Evolutionary conservation across 2,888 invertebrate species (phyloP).

Genomic region (Xanthostigma xanthostigma): DNA sequence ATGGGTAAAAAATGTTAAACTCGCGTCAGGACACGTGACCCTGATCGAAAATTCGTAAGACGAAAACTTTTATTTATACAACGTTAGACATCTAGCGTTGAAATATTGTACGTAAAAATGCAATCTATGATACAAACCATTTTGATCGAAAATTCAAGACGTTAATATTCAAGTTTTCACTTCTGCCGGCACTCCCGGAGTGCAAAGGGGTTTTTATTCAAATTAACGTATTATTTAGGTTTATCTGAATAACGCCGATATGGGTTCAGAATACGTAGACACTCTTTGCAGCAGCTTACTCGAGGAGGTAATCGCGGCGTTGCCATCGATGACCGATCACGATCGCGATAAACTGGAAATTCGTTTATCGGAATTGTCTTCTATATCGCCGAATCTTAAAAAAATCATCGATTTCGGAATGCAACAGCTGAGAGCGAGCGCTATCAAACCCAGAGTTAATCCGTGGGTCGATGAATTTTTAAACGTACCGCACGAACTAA

Average conservation of each 20-base stretch:
- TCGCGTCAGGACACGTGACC: too few relatives aligned
- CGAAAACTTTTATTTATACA: too few relatives aligned
- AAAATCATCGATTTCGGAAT: conserved; percentile 65
- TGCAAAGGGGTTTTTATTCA: too few relatives aligned
- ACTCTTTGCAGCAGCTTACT: conserved; percentile 66
- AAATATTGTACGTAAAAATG: too few relatives aligned
- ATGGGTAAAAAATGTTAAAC: too few relatives aligned
- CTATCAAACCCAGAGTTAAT: conserved; percentile 69
- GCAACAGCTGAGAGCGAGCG: conserved; percentile 60
- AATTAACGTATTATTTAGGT: conserved; percentile 39
- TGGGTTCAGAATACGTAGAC: conserved; percentile 80
- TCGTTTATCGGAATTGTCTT: conserved; percentile 45
- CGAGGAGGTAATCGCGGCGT: conserved; percentile 48
- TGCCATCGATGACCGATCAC: conserved; percentile 41
- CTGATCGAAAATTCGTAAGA: too few relatives aligned
- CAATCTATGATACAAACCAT: too few relatives aligned
- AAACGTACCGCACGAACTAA: conserved; percentile 58
- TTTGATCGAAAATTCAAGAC: too few relatives aligned
- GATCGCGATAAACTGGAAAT: conserved; percentile 60
- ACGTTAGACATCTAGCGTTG: too few relatives aligned
- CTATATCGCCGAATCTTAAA: conserved; percentile 40
- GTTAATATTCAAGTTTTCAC: too few relatives aligned
- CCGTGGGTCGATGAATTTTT: conserved; percentile 74
- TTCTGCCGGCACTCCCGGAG: too few relatives aligned
- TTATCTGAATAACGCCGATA: conserved; percentile 80